These are phyloP conservation scores for Cremastinae sp. DNA, from an alignment of 2,888 invertebrate genomes.

Conservation along the genomic window DNA sequence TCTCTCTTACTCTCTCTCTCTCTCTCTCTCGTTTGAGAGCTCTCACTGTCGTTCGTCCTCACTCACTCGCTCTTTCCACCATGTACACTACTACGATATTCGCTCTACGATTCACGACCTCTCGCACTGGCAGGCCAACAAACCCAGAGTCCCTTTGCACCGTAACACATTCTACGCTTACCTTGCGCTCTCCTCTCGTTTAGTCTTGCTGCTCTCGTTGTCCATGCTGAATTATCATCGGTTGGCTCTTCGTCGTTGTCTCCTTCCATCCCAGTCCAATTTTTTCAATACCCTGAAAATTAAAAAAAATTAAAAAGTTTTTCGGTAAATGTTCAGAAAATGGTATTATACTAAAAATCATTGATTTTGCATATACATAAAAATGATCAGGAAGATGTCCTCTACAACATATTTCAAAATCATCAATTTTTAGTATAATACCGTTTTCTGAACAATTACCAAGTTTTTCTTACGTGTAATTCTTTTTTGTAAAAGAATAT, in stretches of 20 bases:
- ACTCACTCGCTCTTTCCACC: slow-evolving; percentile 4
- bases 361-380: too few species aligned
- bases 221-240: not conserved
- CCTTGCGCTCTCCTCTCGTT: slow-evolving; percentile 43
- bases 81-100: slow-evolving; percentile 24
- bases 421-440: too few species aligned
- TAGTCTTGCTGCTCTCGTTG: slow-evolving; percentile 3
- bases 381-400: too few species aligned
- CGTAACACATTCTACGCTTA: slow-evolving; percentile 39
- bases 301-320: too few species aligned
- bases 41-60: not conserved
- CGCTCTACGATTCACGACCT: slow-evolving; percentile 66
- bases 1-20: slow-evolving; percentile 5
- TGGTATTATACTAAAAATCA: too few species aligned
- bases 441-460: too few species aligned
- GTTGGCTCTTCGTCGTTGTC: not conserved
- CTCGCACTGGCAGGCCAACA: slow-evolving; percentile 64
- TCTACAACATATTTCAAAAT: too few species aligned
- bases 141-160: slow-evolving; percentile 67
- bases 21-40: not conserved
- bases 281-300: too few species aligned
- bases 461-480: too few species aligned
- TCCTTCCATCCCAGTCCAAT: not conserved
- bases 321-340: too few species aligned
- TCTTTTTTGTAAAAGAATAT: too few species aligned